phyloP scores from a whole-genome alignment of 2,797 vertebrate genomes.

The Tiaroga cobitis region DNA sequence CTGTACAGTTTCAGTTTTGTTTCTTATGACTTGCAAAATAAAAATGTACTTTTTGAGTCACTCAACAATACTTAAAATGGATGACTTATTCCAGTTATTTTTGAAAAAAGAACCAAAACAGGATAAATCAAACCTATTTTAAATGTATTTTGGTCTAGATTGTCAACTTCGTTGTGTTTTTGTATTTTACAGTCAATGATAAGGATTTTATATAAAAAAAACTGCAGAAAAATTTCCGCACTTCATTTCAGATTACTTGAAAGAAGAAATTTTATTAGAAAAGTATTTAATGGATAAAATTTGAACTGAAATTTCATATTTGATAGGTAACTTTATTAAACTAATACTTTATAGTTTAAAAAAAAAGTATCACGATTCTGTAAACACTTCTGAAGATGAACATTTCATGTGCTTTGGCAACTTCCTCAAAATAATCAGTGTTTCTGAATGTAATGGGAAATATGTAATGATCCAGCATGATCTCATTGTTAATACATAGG shows the following conservation, averaged over 20 bases:
- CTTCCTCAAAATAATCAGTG: too few species aligned
- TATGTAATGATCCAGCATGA: background rate
- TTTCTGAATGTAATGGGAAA: background rate
- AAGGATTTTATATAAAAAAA: background rate
- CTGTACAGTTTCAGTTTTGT: background rate
- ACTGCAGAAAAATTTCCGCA: background rate
- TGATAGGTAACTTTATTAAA: background rate
- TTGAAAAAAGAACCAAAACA: background rate
- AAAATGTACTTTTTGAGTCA: background rate
- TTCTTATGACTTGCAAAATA: background rate
- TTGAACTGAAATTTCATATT: background rate
- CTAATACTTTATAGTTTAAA: too few species aligned
- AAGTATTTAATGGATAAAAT: background rate
- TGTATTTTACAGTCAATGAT: background rate
- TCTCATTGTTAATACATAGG: too few species aligned
- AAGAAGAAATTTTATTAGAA: background rate
- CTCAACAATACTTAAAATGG: background rate
- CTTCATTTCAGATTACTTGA: background rate
- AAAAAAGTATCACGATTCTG: too few species aligned
- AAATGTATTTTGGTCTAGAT: background rate
- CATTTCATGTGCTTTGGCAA: too few species aligned
- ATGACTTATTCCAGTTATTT: background rate
- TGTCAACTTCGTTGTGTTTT: background rate
- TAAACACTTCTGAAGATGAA: too few species aligned
- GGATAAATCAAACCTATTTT: background rate